Evolutionary conservation across 2,113 vertebrate species (phyloP).

Genomic region (Erythrocercus mccallii): DNA sequence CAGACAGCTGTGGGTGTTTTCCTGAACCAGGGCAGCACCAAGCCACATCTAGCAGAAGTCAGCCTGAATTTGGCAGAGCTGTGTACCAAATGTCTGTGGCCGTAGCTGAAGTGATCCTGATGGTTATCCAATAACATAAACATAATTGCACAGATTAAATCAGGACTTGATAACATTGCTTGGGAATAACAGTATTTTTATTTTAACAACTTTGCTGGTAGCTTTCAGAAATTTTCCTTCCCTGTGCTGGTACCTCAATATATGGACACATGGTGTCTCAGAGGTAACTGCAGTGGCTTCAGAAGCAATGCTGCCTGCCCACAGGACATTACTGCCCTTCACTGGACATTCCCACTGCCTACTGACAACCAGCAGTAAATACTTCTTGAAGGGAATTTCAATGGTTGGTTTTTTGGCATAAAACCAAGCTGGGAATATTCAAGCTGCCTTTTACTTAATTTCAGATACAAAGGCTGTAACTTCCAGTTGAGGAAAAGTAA

Average conservation of each 20-base stretch:
- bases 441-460: neutral
- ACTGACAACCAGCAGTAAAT: neutral
- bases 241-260: neutral
- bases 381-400: neutral
- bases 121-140: neutral
- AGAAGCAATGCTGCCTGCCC: neutral
- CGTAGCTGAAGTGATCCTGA: neutral
- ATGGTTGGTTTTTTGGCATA: neutral
- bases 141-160: neutral
- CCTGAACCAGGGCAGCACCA: neutral
- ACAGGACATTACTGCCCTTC: neutral
- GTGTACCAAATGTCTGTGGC: neutral
- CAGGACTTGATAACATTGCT: neutral
- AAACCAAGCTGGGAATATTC: neutral
- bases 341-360: neutral
- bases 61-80: neutral
- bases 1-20: neutral
- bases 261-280: fast-evolving
- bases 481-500: neutral
- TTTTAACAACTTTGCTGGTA: neutral
- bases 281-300: neutral
- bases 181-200: neutral
- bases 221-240: neutral
- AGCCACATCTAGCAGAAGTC: neutral
- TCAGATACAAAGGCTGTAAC: neutral